phyloP scores from a whole-genome alignment of 2,113 vertebrate species.

The Siniperca chuatsi region DNA sequence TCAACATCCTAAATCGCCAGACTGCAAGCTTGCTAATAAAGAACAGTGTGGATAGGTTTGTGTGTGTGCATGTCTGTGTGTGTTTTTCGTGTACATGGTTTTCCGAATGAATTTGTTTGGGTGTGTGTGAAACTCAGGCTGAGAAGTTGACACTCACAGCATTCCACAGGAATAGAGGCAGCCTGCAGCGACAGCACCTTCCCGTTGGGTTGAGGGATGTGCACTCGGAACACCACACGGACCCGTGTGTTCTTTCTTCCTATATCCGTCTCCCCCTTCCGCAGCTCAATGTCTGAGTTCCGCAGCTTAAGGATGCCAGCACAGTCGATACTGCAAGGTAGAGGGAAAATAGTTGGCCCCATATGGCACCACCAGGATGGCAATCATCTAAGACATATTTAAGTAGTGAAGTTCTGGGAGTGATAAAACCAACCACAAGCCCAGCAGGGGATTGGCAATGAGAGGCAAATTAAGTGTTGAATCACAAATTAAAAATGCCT shows the following conservation, averaged over 20 bases:
- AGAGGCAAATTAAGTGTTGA: conserved; percentile 49
- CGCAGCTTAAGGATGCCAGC: conserved; percentile 98
- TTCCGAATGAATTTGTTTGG: conserved; percentile 44
- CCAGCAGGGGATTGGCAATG: conserved; percentile 52
- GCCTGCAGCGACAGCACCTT: conserved; percentile 96
- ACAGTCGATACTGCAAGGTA: conserved; percentile 92
- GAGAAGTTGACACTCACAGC: conserved; percentile 89
- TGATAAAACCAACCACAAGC: conserved; percentile 66
- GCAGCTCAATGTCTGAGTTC: conserved; percentile 98
- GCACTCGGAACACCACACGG: conserved; percentile 96
- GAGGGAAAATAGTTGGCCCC: conserved; percentile 53
- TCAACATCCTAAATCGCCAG: conserved; percentile 22
- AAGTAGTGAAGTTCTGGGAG: conserved; percentile 54
- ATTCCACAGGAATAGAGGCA: conserved; percentile 97
- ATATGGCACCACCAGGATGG: conserved; percentile 18
- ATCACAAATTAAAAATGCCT: conserved; percentile 56
- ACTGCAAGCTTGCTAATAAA: conserved; percentile 11
- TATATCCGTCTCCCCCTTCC: conserved; percentile 98
- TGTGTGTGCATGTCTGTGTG: not conserved
- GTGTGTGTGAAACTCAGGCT: not conserved
- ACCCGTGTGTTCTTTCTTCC: conserved; percentile 98
- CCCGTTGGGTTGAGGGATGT: conserved; percentile 95
- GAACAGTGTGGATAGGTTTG: not conserved
- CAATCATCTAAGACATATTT: conserved; percentile 42
- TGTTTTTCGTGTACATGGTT: conserved; percentile 18